Evolutionary conservation across 2,113 vertebrate species (phyloP).

Genomic region (Platycercus adscitus): DNA sequence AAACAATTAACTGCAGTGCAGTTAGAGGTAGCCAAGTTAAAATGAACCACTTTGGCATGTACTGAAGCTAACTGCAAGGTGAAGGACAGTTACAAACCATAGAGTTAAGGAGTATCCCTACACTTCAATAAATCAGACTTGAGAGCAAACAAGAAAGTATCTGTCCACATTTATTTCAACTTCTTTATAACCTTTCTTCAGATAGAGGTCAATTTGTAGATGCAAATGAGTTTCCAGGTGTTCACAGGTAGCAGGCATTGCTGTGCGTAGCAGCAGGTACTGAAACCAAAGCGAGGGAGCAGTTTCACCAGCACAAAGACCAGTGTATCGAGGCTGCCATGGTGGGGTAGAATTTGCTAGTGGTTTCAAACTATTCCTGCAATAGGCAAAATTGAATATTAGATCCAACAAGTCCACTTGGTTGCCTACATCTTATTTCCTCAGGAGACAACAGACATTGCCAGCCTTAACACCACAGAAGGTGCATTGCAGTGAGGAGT

Average conservation of each 20-base stretch:
- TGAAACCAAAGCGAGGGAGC: neutral
- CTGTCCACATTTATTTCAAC: neutral
- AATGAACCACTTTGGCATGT: neutral
- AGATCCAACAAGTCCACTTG: neutral
- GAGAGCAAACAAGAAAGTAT: neutral
- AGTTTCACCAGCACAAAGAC: neutral
- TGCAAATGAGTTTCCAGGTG: neutral
- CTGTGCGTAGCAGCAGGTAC: neutral
- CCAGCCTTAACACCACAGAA: neutral
- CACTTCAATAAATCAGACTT: neutral
- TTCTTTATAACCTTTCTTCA: neutral
- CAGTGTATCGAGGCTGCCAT: neutral
- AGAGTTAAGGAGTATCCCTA: neutral
- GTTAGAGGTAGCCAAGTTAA: neutral
- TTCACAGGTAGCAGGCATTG: neutral
- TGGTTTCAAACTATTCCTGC: neutral
- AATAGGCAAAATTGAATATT: neutral
- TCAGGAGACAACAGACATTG: neutral
- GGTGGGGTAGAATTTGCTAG: neutral
- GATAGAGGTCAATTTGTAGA: neutral
- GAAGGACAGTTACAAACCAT: neutral
- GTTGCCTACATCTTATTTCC: neutral
- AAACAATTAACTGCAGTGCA: neutral
- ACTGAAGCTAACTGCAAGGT: neutral
- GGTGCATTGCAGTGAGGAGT: neutral